A percentile compares a stretch with the other conserved stretches of the same genome.
These are phyloP conservation scores for Mythimna vitellina DNA, from an alignment of 2,888 invertebrate genomes.

Conservation along the genomic window DNA sequence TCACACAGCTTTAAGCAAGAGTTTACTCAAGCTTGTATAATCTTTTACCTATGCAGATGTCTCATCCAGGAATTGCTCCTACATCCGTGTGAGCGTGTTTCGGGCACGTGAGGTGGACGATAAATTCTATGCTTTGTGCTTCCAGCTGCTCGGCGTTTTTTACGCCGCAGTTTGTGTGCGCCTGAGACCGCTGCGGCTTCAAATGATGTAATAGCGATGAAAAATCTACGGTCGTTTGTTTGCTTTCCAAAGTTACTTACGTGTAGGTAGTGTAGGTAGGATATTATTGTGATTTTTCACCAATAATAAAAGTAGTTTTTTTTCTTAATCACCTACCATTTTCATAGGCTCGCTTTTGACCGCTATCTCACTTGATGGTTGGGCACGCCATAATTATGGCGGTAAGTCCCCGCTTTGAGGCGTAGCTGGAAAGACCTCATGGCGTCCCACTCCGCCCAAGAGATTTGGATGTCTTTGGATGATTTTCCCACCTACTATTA, in stretches of 20 bases:
- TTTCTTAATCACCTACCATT: too few species aligned
- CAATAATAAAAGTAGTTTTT: neutral
- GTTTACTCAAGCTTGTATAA: neutral
- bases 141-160: conserved; percentile 76
- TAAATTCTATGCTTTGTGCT: conserved; percentile 87
- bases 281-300: neutral
- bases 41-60: neutral
- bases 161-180: conserved; percentile 74
- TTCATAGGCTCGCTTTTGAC: too few species aligned
- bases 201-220: conserved; percentile 62
- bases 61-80: conserved; percentile 61
- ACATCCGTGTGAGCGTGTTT: conserved; percentile 75
- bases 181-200: conserved; percentile 60
- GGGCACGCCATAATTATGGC: too few species aligned
- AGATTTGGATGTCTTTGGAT: too few species aligned
- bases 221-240: conserved; percentile 52
- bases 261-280: neutral
- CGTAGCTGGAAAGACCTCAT: too few species aligned
- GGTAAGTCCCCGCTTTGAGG: too few species aligned
- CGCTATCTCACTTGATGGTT: too few species aligned
- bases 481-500: too few species aligned
- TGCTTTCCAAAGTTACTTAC: conserved; percentile 29
- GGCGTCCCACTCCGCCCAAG: too few species aligned
- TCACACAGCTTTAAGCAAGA: too few species aligned
- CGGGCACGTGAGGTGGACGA: conserved; percentile 83